Base-by-base conservation (phyloP, 2,797 vertebrate species). In the Oreortyx pictus region DNA sequence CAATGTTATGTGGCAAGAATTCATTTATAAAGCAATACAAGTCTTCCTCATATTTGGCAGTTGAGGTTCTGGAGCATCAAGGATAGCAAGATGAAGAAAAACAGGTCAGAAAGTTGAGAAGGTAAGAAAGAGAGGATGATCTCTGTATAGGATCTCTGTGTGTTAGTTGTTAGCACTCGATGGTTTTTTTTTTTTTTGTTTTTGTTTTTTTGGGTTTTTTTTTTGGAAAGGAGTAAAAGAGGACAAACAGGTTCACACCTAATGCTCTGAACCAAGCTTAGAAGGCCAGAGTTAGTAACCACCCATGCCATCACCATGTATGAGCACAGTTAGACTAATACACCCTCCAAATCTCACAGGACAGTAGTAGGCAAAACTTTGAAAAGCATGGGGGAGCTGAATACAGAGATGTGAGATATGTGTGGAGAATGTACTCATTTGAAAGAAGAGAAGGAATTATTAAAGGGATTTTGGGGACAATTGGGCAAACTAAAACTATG, bases 1-100 rank as follows among this genome's bases (percentile, higher is more conserved):
- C 83, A 65, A 54, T 73, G 22, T 22, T 64, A 86, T 64, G 64
- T 86, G 84, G 77, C 49, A 92, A 50, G 91, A 94, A 90, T 81
- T 86, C 89, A 89, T 90, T 52, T 90, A 83, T 0, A 66, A 35
- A n/a, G 24, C 24, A 89, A 2, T 54, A 27, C 5, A 6, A 37
- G 18, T 46, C 39, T 39, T 37, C 7, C 10, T 57, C 15, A 37
- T 54, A 35, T 78, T 89, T 54, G 81, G 7, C 19, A 76, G 47
- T 7, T 57, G 56, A 85, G 31, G 7, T 64, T 14, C 37, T 82
- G 50, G 35, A 27, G 41, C 41, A 73, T 71, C 46, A 71, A 54
- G 43, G 52, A 50, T 66, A 9, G 39, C 6, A 89, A 75, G 56
- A 64, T 49, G 43, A 25, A 68, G 39, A 89, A 91, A 92, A 94